These are phyloP conservation scores for Megastigmus dorsalis DNA, from an alignment of 2,888 invertebrate species.

Conservation along the genomic window DNA sequence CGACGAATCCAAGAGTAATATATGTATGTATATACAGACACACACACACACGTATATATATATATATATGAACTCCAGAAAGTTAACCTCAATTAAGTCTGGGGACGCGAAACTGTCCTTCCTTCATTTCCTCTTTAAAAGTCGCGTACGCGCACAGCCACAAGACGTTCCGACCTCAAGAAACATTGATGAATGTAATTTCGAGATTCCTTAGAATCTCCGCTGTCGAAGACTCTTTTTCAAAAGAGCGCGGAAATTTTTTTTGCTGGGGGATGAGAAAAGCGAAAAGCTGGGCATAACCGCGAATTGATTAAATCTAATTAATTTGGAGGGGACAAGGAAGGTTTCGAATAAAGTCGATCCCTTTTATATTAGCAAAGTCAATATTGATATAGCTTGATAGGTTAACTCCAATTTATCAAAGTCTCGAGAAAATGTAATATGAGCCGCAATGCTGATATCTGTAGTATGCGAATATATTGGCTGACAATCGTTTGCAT, in stretches of 20 bases:
- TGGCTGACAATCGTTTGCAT: too few relatives aligned
- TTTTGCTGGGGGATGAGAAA: not conserved
- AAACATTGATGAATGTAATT: constrained; percentile 65
- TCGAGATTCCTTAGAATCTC: constrained; percentile 14
- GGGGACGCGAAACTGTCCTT: not conserved
- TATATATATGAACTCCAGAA: not conserved
- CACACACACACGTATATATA: not conserved
- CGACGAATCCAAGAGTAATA: not conserved
- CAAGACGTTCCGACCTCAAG: constrained; percentile 55
- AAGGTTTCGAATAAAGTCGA: not conserved
- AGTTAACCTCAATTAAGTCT: constrained; percentile 9
- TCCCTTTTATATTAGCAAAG: constrained; percentile 34
- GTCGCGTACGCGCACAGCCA: not conserved
- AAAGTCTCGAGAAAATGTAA: too few relatives aligned
- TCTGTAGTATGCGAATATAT: too few relatives aligned
- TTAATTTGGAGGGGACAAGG: constrained; percentile 7
- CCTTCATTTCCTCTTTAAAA: constrained; percentile 18
- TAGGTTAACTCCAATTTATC: constrained; percentile 9
- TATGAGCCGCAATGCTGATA: too few relatives aligned
- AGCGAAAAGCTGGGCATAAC: not conserved
- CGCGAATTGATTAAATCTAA: constrained; percentile 26
- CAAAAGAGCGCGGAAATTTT: too few relatives aligned
- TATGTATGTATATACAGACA: not conserved
- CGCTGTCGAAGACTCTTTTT: not conserved
- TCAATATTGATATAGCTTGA: constrained; percentile 26